Evolutionary conservation across 2,888 invertebrate species (phyloP), one percentile per base, ranked within the genome.

Genomic region (Rhaphigaster nebulosa): DNA sequence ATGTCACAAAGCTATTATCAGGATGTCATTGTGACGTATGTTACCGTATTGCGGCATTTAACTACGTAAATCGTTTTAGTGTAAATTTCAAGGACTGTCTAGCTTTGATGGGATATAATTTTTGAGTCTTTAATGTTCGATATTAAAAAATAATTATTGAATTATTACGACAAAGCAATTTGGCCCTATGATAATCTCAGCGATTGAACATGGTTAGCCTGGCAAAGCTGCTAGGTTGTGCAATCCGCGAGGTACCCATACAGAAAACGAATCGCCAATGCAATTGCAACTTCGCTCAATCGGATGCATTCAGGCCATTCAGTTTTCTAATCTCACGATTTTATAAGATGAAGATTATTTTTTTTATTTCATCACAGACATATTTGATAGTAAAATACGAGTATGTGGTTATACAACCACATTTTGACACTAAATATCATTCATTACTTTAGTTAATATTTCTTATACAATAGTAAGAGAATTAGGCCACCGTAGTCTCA

Each of bases 281-380:
- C 34, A 76, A 76, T 76, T 76, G 70, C 70, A 76, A 76, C 70
- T 38, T 20, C 38, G 13, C 38, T 38, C 70, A 76, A 76, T 76
- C 20, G 70, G 38, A 76, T 76, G 70, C 70, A 76, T 76, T 23
- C 38, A 76, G 70, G 70, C 38, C 70, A 76, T 76, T 76, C 6
- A 76, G 70, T 38, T 76, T 76, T 76, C 70, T 76, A 38, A 76
- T 76, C 38, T 6, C 6, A 76, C 38, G 10, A 8, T 76, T 38
- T 76, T 76, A 34, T 38, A 76, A 29, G 15, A 34, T 6, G n/a
- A 60, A 10, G 65, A 3, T 76, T 76, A 23, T 70, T 38, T 76
- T 65, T n/a, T 65, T n/a, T 12, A 65, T 29, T 29, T 29, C 12
- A 65, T 13, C 29, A 65, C n/a, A n/a, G n/a, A 10, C 60, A 10